Evolutionary conservation across 2,113 vertebrate genomes (phyloP).

Genomic region (Daphoenositta chrysoptera): DNA sequence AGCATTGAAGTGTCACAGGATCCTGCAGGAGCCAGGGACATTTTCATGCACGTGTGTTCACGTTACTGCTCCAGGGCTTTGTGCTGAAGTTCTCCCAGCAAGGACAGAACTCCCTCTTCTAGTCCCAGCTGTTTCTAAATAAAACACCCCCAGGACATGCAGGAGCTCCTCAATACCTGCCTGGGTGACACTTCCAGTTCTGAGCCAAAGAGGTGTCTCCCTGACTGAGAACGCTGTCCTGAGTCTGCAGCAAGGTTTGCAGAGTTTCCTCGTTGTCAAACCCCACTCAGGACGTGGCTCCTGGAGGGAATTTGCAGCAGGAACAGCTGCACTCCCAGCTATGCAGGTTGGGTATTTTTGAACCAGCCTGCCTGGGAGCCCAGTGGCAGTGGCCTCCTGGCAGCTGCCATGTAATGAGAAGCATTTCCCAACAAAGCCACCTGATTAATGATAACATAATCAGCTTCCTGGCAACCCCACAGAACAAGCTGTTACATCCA

Average conservation of each 20-base stretch:
- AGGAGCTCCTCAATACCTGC: background rate
- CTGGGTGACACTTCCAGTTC: background rate
- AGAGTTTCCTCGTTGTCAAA: background rate
- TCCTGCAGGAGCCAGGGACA: background rate
- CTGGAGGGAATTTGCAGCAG: background rate
- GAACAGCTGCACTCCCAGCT: background rate
- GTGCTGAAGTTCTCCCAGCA: background rate
- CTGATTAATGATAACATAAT: slow-evolving; percentile 17
- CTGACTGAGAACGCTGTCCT: background rate
- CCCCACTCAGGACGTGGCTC: background rate
- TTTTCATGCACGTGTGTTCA: background rate
- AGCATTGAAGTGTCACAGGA: background rate
- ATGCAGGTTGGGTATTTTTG: background rate
- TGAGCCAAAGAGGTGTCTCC: background rate
- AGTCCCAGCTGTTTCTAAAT: rapidly evolving
- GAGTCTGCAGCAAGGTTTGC: background rate
- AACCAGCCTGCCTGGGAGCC: background rate
- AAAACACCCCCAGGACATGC: background rate
- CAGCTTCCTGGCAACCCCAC: background rate
- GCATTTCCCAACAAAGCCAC: slow-evolving; percentile 25
- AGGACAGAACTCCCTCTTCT: background rate
- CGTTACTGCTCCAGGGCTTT: background rate
- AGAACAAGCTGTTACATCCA: background rate
- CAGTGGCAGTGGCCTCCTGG: background rate
- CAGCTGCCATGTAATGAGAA: slow-evolving; percentile 6